Evolutionary conservation across 2,888 invertebrate genomes (phyloP), one percentile per base, ranked within the genome.

Genomic region (Netelia melanura): DNA sequence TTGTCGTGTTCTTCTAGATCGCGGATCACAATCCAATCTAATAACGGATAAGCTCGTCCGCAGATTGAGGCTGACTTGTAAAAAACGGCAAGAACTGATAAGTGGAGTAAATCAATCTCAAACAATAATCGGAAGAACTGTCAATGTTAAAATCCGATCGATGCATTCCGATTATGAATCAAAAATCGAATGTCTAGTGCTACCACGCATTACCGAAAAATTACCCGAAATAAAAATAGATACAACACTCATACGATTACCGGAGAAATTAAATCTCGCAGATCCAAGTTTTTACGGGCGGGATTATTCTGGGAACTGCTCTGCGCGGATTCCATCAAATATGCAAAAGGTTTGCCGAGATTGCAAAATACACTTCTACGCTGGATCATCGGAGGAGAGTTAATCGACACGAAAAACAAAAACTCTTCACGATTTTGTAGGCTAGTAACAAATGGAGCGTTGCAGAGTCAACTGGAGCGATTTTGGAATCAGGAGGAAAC

Each of bases 401-500:
- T 80, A 8, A 43, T 65, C 2, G 52, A 68, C 2, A 9, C 56
- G 21, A 54, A 17, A 0, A 0, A 23, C 1, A 72, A 21, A 5
- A 1, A 30, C 30, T 9, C 25, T 62, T 11, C 3, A 52, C 11
- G 14, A 52, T 80, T 80, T 10, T 82, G 84, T 48, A 64, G 81
- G 30, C 30, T 30, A 3, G 30, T 30, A 30, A 30, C 30, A 30
- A 30, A 30, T 30, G 30, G 62, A 3, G 21, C n/a, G n/a, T 56
- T 86, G 23, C 54, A 84, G 52, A n/a, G 70, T 56, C 81, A 83
- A 62, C 25, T 88, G 17, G 83, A 87, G 58, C 70, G 61, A 61
- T 90, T 90, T 81, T 89, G 88, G 89, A 79, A 82, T 43, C 80
- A 90, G 14, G 90, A 89, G 62, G 88, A 87, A 65, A 8, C 75